Percentiles rank a stretch among this genome's conserved stretches.
These are phyloP conservation scores for Hemaris fuciformis DNA, from an alignment of 2,888 invertebrate genomes.

Conservation along the genomic window DNA sequence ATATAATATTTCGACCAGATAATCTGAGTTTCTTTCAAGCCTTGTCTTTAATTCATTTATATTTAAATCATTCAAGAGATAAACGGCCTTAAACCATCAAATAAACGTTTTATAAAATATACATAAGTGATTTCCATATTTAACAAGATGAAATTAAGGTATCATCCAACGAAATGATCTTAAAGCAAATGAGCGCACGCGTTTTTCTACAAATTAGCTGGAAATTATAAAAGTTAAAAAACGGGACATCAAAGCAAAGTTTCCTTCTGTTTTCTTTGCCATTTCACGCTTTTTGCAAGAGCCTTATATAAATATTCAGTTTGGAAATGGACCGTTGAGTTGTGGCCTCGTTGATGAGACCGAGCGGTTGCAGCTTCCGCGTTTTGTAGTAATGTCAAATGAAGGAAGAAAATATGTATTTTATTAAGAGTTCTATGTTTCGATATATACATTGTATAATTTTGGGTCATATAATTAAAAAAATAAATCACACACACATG, in stretches of 20 bases:
- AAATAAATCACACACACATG: too few relatives aligned
- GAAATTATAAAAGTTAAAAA: conserved; percentile 35
- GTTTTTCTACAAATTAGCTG: conserved; percentile 3
- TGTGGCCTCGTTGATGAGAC: conserved; percentile 15
- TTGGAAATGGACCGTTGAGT: conserved; percentile 29
- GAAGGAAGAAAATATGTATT: too few relatives aligned
- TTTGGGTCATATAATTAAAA: too few relatives aligned
- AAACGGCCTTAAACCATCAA: background rate
- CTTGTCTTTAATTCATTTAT: background rate
- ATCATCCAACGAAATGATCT: background rate
- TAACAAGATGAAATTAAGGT: background rate
- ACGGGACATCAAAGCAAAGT: conserved; percentile 34
- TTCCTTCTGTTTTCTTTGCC: conserved; percentile 39
- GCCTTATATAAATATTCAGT: conserved; percentile 40
- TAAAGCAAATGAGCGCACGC: background rate
- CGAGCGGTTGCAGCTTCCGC: background rate
- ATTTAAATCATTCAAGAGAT: too few relatives aligned
- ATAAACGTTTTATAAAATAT: background rate
- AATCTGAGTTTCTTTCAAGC: too few relatives aligned
- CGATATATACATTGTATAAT: too few relatives aligned
- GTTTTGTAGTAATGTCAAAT: too few relatives aligned
- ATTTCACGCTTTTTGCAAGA: conserved; percentile 37
- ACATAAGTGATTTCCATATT: background rate
- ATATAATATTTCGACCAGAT: too few relatives aligned
- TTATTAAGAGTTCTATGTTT: too few relatives aligned